Percentiles rank a stretch among this genome's conserved stretches.
Conservation (phyloP, 1,140 invertebrate species). For the Drosophila neocordata region DNA sequence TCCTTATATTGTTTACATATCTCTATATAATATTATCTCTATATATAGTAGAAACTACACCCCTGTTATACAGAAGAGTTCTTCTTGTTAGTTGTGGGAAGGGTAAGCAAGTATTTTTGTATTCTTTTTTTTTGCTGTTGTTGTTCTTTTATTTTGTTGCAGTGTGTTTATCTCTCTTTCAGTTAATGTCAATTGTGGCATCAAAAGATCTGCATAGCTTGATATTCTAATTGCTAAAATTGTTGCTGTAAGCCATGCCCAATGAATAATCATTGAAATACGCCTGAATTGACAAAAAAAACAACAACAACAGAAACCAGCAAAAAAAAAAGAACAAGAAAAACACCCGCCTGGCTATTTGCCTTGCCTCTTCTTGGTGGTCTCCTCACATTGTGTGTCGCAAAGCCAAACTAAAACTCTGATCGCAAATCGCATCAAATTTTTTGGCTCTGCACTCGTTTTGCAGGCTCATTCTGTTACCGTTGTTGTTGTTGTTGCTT, state of each 20-base stretch:
- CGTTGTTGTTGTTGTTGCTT: slow-evolving; percentile 42
- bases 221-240: slow-evolving; percentile 82
- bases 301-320: slow-evolving; percentile 1
- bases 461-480: slow-evolving; percentile 53
- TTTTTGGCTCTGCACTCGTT: slow-evolving; percentile 59
- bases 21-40: no score
- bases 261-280: slow-evolving; percentile 80
- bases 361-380: slow-evolving; percentile 72
- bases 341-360: slow-evolving; percentile 53
- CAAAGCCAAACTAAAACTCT: slow-evolving; percentile 51
- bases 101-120: slow-evolving; percentile 53
- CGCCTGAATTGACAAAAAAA: slow-evolving; percentile 59
- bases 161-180: slow-evolving; percentile 47
- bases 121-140: slow-evolving; percentile 1
- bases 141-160: neutral
- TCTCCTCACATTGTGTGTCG: slow-evolving; percentile 48
- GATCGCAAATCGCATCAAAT: slow-evolving; percentile 61
- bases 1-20: no score
- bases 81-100: slow-evolving; percentile 2
- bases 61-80: neutral
- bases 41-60: neutral
- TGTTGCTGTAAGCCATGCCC: slow-evolving; percentile 73
- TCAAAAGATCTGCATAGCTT: slow-evolving; percentile 72
- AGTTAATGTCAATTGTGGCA: slow-evolving; percentile 74
- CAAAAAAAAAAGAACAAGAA: slow-evolving; percentile 15